Evolutionary conservation across 2,888 invertebrate genomes (phyloP).

Genomic region (Pecten maximus): DNA sequence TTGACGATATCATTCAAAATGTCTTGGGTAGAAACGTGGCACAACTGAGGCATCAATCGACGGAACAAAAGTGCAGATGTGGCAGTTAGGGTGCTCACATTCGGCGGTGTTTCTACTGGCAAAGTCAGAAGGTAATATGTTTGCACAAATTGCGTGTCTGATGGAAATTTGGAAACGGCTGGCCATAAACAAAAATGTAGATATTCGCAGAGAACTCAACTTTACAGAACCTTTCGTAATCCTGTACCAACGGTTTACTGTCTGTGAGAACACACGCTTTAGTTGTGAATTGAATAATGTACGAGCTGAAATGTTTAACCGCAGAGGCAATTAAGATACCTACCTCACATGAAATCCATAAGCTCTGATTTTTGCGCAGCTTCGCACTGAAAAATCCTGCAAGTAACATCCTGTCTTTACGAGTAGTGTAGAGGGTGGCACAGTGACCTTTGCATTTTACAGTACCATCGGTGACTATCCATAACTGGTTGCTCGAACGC

Average conservation of each 20-base stretch:
- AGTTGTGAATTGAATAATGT: slow-evolving; percentile 59
- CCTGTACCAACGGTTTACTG: slow-evolving; percentile 57
- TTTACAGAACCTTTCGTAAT: slow-evolving; percentile 50
- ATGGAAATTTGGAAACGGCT: slow-evolving; percentile 51
- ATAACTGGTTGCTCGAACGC: slow-evolving; percentile 53
- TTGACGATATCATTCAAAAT: too few species aligned
- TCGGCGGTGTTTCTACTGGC: slow-evolving; percentile 57
- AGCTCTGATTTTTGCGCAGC: slow-evolving; percentile 57
- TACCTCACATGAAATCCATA: slow-evolving; percentile 66
- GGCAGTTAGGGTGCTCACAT: slow-evolving; percentile 51
- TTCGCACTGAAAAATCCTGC: slow-evolving; percentile 64
- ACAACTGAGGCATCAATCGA: slow-evolving; percentile 45
- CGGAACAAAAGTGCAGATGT: slow-evolving; percentile 52
- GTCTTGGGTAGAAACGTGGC: slow-evolving; percentile 8
- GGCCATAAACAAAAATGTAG: slow-evolving; percentile 52
- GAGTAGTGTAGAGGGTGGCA: slow-evolving; percentile 57
- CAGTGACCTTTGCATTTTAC: slow-evolving; percentile 55
- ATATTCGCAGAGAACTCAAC: slow-evolving; percentile 62
- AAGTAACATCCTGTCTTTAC: slow-evolving; percentile 50
- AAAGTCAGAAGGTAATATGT: slow-evolving; percentile 53
- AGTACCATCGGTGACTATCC: slow-evolving; percentile 59
- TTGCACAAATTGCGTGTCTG: slow-evolving; percentile 43
- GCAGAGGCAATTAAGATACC: slow-evolving; percentile 60
- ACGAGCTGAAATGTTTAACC: slow-evolving; percentile 64
- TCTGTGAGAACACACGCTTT: slow-evolving; percentile 57